These are phyloP conservation scores for Portunus trituberculatus DNA, from an alignment of 1,140 invertebrate genomes.

Conservation along the genomic window DNA sequence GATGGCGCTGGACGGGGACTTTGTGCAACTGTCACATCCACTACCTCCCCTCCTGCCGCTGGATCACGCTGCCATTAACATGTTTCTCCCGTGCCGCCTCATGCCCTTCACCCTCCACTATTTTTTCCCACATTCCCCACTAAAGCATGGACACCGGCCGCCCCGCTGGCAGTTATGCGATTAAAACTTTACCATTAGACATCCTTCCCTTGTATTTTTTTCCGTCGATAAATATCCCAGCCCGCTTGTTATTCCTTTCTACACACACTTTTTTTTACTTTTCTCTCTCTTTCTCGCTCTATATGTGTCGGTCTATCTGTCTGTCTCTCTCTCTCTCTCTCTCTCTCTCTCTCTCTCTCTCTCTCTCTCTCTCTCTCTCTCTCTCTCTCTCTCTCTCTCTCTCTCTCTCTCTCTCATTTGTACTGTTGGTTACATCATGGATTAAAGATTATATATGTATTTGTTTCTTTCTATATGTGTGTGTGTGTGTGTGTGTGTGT, in stretches of 20 bases:
- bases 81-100: background rate
- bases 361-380: too few species aligned
- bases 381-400: background rate
- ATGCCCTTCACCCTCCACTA: slow-evolving; percentile 10
- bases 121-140: slow-evolving; percentile 27
- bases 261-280: too few species aligned
- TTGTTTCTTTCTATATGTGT: background rate
- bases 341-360: too few species aligned
- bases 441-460: background rate
- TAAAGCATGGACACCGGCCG: slow-evolving; percentile 9
- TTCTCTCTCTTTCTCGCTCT: too few species aligned
- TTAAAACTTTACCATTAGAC: slow-evolving; percentile 56
- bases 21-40: background rate
- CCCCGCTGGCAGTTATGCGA: slow-evolving; percentile 51
- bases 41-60: background rate
- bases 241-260: background rate
- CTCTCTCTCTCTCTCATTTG: background rate
- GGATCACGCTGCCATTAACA: slow-evolving; percentile 10
- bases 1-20: background rate
- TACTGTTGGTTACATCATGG: too few species aligned
- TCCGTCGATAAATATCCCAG: background rate
- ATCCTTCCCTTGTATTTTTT: slow-evolving; percentile 34
- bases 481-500: slow-evolving; percentile 35
- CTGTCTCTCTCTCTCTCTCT: too few species aligned
- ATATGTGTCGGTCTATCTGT: too few species aligned